These are phyloP conservation scores for Tetanocera ferruginea DNA, from an alignment of 2,888 invertebrate genomes.

Conservation along the genomic window DNA sequence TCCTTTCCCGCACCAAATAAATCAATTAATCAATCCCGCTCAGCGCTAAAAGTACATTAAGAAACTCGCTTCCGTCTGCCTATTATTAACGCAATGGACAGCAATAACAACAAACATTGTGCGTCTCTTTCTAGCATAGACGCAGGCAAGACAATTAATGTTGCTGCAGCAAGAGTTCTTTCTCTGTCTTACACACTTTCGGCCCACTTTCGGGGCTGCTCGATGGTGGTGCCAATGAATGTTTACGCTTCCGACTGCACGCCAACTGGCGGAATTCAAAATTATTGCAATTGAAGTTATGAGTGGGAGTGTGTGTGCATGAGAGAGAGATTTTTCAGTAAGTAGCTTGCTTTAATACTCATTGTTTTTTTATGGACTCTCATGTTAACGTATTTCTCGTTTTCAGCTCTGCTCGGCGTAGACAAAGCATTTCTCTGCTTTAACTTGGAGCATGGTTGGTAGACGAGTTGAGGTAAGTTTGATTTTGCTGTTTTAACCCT, in stretches of 20 bases:
- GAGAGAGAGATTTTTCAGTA: background rate
- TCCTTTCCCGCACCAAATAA: slow-evolving; percentile 41
- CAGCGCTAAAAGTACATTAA: background rate
- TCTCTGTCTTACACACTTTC: background rate
- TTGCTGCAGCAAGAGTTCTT: background rate
- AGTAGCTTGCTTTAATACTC: background rate
- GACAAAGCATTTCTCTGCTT: slow-evolving; percentile 26
- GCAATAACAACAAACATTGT: slow-evolving; percentile 7
- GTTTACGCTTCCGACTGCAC: slow-evolving; percentile 37
- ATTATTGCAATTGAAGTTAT: background rate
- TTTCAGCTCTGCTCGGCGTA: slow-evolving; percentile 45
- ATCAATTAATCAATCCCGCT: slow-evolving; percentile 54
- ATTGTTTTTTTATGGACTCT: background rate
- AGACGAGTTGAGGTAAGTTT: too few relatives aligned
- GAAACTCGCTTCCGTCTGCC: slow-evolving; percentile 3
- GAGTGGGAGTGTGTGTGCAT: slow-evolving; percentile 1
- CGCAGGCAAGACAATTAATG: background rate
- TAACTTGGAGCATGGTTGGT: background rate
- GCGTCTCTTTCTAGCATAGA: background rate
- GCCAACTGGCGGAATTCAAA: slow-evolving; percentile 24
- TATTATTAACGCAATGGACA: slow-evolving; percentile 11
- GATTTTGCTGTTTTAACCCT: slow-evolving; percentile 7
- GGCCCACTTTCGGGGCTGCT: slow-evolving; percentile 3
- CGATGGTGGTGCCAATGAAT: slow-evolving; percentile 20
- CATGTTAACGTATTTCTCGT: slow-evolving; percentile 52